These are phyloP conservation scores for Rhingia rostrata DNA, from an alignment of 2,888 invertebrate species.

Conservation along the genomic window DNA sequence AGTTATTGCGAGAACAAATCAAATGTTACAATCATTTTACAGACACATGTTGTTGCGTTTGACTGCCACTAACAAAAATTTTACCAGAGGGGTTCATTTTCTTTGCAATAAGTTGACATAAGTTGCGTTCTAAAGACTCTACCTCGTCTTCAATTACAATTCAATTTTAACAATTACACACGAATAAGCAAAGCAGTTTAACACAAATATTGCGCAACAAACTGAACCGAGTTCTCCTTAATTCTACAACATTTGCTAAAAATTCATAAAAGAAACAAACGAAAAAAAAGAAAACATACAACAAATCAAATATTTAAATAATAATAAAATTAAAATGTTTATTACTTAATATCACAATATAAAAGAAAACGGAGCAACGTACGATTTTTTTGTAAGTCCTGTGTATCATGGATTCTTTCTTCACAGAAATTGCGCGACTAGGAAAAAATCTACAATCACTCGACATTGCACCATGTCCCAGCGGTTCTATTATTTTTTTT, in stretches of 20 bases:
- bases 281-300: not conserved
- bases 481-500: constrained; percentile 43
- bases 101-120: no score
- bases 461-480: constrained; percentile 70
- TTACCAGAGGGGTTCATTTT: no score
- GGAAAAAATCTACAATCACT: constrained; percentile 22
- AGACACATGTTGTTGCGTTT: no score
- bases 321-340: constrained; percentile 49
- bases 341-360: constrained; percentile 73
- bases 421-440: constrained; percentile 46
- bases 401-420: constrained; percentile 16
- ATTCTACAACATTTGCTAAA: not conserved
- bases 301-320: constrained; percentile 29
- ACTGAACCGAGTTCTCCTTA: not conserved
- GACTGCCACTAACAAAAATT: no score
- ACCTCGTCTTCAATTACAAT: no score
- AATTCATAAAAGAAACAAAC: constrained; percentile 9
- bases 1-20: no score
- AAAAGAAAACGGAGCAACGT: constrained; percentile 59
- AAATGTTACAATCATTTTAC: no score
- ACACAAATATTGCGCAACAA: no score
- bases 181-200: no score
- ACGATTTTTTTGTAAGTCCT: constrained; percentile 27
- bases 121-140: no score
- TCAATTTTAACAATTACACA: no score